Evolutionary conservation across 2,113 vertebrate genomes (phyloP).

Genomic region (Azemiops feae): DNA sequence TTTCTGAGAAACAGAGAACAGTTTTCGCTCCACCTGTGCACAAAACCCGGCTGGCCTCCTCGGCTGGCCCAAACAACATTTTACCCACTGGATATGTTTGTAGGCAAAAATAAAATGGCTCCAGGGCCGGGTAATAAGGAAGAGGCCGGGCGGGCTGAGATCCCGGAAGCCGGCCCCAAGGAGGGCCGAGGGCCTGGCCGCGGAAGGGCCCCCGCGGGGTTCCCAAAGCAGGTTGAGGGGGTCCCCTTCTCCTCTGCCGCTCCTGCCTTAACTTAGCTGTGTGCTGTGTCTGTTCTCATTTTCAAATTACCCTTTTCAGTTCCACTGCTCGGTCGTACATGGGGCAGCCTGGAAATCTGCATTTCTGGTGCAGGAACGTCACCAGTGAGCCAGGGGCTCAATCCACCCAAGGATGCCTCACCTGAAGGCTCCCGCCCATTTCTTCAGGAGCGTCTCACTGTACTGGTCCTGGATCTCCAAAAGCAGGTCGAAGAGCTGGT

Average conservation of each 20-base stretch:
- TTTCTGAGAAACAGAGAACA: conserved; percentile 65
- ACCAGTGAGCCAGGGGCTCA: neutral
- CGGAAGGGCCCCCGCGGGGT: no score
- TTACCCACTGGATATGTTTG: rapidly evolving
- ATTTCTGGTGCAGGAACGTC: neutral
- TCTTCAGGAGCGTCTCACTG: conserved; percentile 92
- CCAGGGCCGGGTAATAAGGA: no score
- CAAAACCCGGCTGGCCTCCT: neutral
- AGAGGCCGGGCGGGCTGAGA: no score
- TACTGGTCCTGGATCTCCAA: conserved; percentile 96
- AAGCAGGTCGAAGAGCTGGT: conserved; percentile 95
- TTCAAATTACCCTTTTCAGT: neutral
- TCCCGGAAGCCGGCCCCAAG: no score
- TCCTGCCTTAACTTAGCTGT: no score
- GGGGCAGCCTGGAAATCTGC: neutral
- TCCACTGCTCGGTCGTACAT: no score
- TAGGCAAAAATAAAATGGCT: no score
- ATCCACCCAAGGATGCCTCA: conserved; percentile 37
- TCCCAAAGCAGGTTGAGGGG: neutral
- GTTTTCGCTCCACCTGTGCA: neutral
- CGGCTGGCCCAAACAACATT: neutral
- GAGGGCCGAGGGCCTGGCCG: no score
- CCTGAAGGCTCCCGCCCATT: conserved; percentile 92
- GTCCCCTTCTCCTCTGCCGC: rapidly evolving
- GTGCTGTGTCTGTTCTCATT: neutral